Evolutionary conservation across 1,140 invertebrate species (phyloP).

Genomic region (Brachionus calyciflorus): DNA sequence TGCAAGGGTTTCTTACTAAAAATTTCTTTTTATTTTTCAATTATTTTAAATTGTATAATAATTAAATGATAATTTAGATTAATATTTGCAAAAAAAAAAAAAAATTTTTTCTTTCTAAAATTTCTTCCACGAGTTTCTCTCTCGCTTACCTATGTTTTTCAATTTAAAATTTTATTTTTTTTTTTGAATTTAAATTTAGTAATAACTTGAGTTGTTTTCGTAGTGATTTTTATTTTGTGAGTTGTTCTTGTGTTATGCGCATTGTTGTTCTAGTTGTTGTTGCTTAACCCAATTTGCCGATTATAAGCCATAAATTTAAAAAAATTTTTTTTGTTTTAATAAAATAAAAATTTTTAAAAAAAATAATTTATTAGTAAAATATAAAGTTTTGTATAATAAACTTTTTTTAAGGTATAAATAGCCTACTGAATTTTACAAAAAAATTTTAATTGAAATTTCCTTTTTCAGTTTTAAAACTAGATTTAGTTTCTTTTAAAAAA

Average conservation of each 20-base stretch:
- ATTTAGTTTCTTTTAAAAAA: no score
- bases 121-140: no score
- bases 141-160: neutral
- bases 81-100: constrained; percentile 31
- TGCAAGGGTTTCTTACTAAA: constrained; percentile 1
- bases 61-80: constrained; percentile 29
- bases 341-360: constrained; percentile 14
- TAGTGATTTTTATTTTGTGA: neutral
- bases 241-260: neutral
- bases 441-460: no score
- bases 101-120: no score
- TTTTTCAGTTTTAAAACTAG: no score
- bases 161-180: neutral
- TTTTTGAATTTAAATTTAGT: neutral
- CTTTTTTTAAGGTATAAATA: constrained; percentile 14
- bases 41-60: no score
- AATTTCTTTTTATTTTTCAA: no score
- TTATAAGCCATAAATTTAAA: constrained; percentile 35
- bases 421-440: neutral
- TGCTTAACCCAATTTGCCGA: constrained; percentile 37
- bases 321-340: no score
- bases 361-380: constrained; percentile 36
- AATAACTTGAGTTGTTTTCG: constrained; percentile 17
- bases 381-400: no score
- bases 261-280: constrained; percentile 8